Base-by-base conservation (phyloP, 2,888 invertebrate species). In the Reticulitermes lucifugus region DNA sequence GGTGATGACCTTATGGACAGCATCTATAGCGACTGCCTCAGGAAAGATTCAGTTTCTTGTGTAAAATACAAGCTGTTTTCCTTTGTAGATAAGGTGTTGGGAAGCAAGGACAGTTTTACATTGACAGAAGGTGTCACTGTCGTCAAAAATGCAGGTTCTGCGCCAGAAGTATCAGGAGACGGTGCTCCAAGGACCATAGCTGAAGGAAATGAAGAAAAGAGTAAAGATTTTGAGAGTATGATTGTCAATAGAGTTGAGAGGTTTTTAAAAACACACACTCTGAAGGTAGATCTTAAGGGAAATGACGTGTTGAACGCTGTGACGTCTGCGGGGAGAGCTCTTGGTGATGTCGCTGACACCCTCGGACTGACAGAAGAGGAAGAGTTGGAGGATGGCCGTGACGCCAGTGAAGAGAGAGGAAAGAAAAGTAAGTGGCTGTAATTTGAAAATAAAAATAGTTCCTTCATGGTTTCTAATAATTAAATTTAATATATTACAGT, bases 61-160 rank as follows among this genome's bases (percentile, higher is more conserved):
- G 94, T 97, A 89, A 97, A 96, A 91, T 96, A 96, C 92, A 97
- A 96, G 90, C 94, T 97, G 89, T 96, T 96, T 92, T 95, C 96
- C 41, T 96, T 95, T 91, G 96, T 97, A 88, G 97, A 97, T 92
- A 96, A 96, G 91, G 95, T 96, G 92, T 92, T 96, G 86, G 94
- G 95, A 81, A 95, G 95, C 88, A 96, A 96, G 90, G 96, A 97
- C 89, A 94, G 94, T 87, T 96, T 96, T 89, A 94, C 95, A 14
- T 91, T 97, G 75, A 94, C 96, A 85, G 96, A 97, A 88, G 97
- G 97, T 84, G 96, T 97, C 83, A 96, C 96, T 80, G 95, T 97
- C 43, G 95, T 96, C 86, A 95, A 95, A 90, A 96, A 95, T 71
- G 87, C 88, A 5, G 88, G 87, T 10, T 87, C 88, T 10, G 91